Evolutionary conservation across 2,113 vertebrate genomes (phyloP).

Genomic region (Sapayoa aenigma): DNA sequence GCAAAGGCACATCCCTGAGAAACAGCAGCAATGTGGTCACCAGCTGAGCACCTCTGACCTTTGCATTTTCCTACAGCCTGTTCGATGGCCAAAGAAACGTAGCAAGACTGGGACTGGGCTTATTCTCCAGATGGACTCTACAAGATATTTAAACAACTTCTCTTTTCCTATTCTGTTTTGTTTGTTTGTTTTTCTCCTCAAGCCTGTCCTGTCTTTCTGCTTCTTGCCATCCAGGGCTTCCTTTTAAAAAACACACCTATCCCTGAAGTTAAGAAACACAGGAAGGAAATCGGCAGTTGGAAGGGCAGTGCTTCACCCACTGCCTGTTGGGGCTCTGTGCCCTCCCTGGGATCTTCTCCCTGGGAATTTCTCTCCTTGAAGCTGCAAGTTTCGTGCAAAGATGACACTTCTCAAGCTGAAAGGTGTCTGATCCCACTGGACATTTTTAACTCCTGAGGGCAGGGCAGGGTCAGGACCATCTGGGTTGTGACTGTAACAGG

Average conservation of each 20-base stretch:
- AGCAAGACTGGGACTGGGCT: not conserved
- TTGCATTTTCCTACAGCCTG: not conserved
- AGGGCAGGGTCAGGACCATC: not conserved
- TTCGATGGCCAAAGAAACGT: not conserved
- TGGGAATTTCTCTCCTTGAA: not conserved
- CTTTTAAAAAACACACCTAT: not conserved
- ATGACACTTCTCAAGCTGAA: not conserved
- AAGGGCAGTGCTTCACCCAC: not conserved
- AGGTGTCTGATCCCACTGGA: not conserved
- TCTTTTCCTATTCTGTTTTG: not conserved
- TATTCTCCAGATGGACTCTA: slow-evolving; percentile 12
- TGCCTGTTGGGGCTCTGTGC: not conserved
- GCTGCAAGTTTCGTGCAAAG: not conserved
- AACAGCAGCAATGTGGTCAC: not conserved
- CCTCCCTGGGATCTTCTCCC: not conserved
- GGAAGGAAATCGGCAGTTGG: not conserved
- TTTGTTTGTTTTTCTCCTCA: not conserved
- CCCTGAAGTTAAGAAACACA: not conserved
- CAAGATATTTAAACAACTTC: slow-evolving; percentile 10
- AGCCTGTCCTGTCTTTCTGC: not conserved
- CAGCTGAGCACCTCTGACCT: not conserved
- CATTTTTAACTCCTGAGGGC: not conserved
- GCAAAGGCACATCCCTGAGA: not conserved
- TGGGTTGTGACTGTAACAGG: not conserved
- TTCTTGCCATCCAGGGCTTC: not conserved